Evolutionary conservation across 2,888 invertebrate species (phyloP), one percentile per base, ranked within the genome.

Genomic region (Villa cingulata): DNA sequence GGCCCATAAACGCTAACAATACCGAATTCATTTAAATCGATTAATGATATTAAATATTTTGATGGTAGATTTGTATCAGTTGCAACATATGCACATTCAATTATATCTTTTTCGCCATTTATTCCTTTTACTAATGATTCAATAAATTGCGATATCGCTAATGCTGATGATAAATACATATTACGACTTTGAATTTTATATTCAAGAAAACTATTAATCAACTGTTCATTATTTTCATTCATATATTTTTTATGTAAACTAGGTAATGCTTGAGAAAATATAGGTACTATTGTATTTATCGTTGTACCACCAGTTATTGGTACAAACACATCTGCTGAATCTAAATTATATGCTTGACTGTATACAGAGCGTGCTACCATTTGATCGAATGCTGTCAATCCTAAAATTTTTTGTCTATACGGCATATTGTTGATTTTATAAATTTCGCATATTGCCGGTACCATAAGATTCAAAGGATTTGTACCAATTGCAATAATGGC

Each of bases 191-290:
- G 39, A 6, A 41, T 48, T 48, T 54, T 55, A 34, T 43, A 45
- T 4, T 37, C 20, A 2, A 55, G 29, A 39, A 56, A 55, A 23
- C 27, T 39, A 20, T 46, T 46, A 16, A 52, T 41, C 1, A 55
- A 41, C 4, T 44, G 34, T 46, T 55, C 55, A 1, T 50, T 48
- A 17, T 54, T 51, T 2, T 20, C 47, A 6, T 51, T 50, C 27
- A 37, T 19, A 5, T 39, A 40, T 10, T 46, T 15, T 1, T 48
- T 46, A 20, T 49, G 34, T 34, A 48, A 43, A 10, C 46, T 41
- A 18, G 55, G 54, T 19, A 53, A 20, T 4, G 40, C 54, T 50
- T 56, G 53, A 2, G 56, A 56, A 42, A 55, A 56, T 41, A 55
- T 48, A 1, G 56, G 56, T 6, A 50, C 49, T 19, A 54, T 48